Base-by-base conservation (phyloP, 2,888 invertebrate species). In the Phyllotreta cruciferae region DNA sequence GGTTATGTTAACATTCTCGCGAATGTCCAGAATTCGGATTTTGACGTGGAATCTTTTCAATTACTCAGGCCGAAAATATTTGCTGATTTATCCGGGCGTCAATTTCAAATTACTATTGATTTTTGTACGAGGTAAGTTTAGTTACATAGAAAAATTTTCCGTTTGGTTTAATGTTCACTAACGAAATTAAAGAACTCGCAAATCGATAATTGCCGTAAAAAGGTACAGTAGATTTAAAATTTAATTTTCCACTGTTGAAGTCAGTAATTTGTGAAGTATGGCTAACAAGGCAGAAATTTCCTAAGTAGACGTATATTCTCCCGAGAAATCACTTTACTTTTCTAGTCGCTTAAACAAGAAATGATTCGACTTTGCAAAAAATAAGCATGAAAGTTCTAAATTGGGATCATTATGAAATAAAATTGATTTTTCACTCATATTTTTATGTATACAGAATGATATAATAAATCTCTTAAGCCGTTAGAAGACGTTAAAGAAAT, bases 1-100 rank as follows among this genome's bases (percentile, higher is more conserved):
- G 68, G 64, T 62, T 66, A 66, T 66, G 45, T 58, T 62, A 50
- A 55, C 62, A 62, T 39, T 45, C 56, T 58, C 50, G 45, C 42
- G 52, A 66, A 66, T 62, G 60, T 60, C 62, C 50, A 52, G 37
- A 24, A 24, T 24, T 24, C 24, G 24, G 24, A 56, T 57, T 54
- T 62, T 54, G 61, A 47, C 53, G 13, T 35, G 6, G n/a, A 54
- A 53, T 24, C 24, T 24, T 24, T 24, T 39, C 24, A 39, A 39
- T 24, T 11, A 14, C 13, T 39, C 39, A n/a, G 47, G n/a, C 9
- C 10, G 39, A 14, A 53, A 53, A 39, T 53, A 53, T 53, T 53
- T 24, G 4, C 24, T 1, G 24, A 24, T 24, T 24, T 24, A 24
- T 24, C 24, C 24, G 24, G 24, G 24, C 24, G 24, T 24, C 24